Conservation (phyloP, 2,113 vertebrate species). For the Crotalus horridus region DNA sequence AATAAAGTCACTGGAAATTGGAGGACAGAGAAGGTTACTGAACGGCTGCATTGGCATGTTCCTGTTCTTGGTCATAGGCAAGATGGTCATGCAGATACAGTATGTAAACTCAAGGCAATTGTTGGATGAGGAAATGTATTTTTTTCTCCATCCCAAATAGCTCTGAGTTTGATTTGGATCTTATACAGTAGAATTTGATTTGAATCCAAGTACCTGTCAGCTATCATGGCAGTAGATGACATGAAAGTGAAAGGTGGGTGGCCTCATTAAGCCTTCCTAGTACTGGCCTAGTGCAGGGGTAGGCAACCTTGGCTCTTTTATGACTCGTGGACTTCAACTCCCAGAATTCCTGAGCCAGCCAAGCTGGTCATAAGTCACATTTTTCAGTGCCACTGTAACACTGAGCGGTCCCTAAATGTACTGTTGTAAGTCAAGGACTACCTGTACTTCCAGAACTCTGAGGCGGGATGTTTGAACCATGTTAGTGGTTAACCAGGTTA, state of each 20-base stretch:
- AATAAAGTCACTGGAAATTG: neutral
- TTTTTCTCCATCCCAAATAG: neutral
- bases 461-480: neutral
- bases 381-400: neutral
- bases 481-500: neutral
- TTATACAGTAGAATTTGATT: neutral
- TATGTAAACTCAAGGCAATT: neutral
- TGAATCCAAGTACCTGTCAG: neutral
- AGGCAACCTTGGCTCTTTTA: too few species aligned
- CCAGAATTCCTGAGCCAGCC: too few species aligned
- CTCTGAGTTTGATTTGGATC: neutral
- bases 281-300: neutral
- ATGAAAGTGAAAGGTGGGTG: neutral
- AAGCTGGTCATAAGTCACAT: neutral
- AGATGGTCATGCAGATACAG: neutral
- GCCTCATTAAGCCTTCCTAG: neutral
- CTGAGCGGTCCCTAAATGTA: neutral
- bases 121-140: neutral
- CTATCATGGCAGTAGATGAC: neutral
- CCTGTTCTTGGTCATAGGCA: neutral
- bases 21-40: neutral
- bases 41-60: neutral
- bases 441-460: neutral
- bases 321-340: too few species aligned
- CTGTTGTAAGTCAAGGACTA: neutral